These are phyloP conservation scores for Arion vulgaris DNA, from an alignment of 1,140 invertebrate genomes.

Conservation along the genomic window DNA sequence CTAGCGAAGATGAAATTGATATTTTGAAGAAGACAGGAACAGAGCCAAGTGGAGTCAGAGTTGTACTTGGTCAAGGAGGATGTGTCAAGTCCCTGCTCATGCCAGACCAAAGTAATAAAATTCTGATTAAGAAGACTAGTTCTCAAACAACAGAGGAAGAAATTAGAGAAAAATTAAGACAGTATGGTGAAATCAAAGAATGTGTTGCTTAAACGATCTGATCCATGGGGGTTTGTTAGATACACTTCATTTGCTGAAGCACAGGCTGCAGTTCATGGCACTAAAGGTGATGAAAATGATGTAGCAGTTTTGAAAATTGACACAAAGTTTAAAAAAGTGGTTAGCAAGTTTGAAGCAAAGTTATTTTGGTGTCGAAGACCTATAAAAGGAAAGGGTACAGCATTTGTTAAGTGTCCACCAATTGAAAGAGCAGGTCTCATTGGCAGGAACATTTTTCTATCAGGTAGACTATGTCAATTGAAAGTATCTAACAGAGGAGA, in stretches of 20 bases:
- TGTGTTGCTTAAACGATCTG: slow-evolving; percentile 22
- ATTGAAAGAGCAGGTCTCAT: slow-evolving; percentile 12
- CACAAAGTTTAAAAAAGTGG: slow-evolving; percentile 21
- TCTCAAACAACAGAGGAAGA: slow-evolving; percentile 23
- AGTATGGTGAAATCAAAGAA: slow-evolving; percentile 42
- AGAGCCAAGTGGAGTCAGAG: slow-evolving; percentile 24
- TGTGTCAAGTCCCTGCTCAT: slow-evolving; percentile 40
- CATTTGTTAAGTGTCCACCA: slow-evolving; percentile 23
- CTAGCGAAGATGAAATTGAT: slow-evolving; percentile 31
- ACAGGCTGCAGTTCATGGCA: slow-evolving; percentile 41
- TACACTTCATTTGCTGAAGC: slow-evolving; percentile 49
- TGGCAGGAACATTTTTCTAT: not conserved
- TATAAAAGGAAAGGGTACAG: slow-evolving; percentile 47
- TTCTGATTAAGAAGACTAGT: slow-evolving; percentile 31
- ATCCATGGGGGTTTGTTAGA: slow-evolving; percentile 54
- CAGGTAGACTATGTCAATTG: not conserved
- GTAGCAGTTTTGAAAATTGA: slow-evolving; percentile 24
- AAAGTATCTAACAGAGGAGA: not conserved
- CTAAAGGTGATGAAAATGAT: slow-evolving; percentile 26
- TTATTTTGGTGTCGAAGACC: slow-evolving; percentile 55
- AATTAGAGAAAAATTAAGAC: slow-evolving; percentile 39
- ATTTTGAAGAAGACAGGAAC: slow-evolving; percentile 11
- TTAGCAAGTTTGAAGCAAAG: slow-evolving; percentile 45
- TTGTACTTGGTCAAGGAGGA: slow-evolving; percentile 44
- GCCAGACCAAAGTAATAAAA: slow-evolving; percentile 42